phyloP scores from a whole-genome alignment of 2,113 vertebrate genomes.

The Lagenorhynchus albirostris region DNA sequence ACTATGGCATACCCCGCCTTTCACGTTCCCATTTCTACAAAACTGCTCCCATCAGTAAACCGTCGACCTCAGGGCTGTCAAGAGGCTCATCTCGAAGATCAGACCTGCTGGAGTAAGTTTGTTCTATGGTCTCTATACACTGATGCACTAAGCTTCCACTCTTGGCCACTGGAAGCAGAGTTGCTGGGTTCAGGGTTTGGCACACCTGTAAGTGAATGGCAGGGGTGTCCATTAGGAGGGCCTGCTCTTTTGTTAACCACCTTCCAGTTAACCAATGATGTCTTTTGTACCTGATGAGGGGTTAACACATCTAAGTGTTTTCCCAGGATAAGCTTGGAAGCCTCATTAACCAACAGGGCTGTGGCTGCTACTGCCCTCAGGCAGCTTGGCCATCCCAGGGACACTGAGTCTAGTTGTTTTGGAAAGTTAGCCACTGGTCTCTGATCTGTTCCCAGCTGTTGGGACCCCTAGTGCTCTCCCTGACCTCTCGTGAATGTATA shows the following conservation, averaged over 20 bases:
- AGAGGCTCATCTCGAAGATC: background rate
- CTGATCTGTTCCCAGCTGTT: rapidly evolving
- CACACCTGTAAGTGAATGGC: background rate
- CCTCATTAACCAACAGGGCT: background rate
- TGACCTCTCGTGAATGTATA: background rate
- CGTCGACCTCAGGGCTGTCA: background rate
- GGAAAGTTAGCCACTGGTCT: background rate
- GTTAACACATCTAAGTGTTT: background rate
- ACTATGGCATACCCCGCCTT: background rate
- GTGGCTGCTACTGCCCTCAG: background rate
- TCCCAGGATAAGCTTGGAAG: background rate
- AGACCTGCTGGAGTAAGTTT: background rate
- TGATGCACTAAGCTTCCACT: background rate
- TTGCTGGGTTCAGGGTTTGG: background rate
- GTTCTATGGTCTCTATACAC: background rate
- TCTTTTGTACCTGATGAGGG: background rate
- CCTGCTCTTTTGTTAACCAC: background rate
- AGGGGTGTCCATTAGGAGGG: background rate
- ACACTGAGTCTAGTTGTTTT: background rate
- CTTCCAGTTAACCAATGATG: background rate
- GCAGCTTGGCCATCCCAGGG: background rate
- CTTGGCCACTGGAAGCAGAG: background rate
- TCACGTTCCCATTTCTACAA: background rate
- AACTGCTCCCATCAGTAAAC: background rate
- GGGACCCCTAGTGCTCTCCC: background rate